A percentile compares a stretch with the other conserved stretches of the same genome.
Conservation (phyloP, 2,797 vertebrate species). For the Epinephelus malabaricus region DNA sequence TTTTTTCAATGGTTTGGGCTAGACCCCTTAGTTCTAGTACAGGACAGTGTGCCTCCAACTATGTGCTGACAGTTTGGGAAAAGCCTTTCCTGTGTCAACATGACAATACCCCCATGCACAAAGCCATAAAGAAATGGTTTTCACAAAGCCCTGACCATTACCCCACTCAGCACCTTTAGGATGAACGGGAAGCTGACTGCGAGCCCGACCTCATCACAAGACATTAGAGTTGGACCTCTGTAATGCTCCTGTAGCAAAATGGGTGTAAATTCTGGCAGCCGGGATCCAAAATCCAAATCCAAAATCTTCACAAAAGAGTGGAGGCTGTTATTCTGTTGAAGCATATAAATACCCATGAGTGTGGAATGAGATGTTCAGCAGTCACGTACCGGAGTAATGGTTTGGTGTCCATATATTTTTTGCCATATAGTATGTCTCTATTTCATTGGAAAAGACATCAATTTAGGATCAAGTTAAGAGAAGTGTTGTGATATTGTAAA, state of each 20-base stretch:
- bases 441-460: not conserved
- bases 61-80: not conserved
- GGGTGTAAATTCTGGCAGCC: constrained; percentile 5
- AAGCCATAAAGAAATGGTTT: not conserved
- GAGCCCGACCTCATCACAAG: too few species aligned
- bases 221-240: too few species aligned
- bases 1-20: not conserved
- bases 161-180: too few species aligned
- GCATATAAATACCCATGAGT: not conserved
- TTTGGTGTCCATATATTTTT: not conserved
- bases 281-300: not conserved
- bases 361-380: not conserved
- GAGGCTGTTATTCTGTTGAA: not conserved
- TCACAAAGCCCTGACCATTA: too few species aligned
- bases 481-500: not conserved
- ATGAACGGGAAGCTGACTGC: too few species aligned
- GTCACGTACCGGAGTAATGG: not conserved
- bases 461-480: not conserved
- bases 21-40: not conserved
- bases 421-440: not conserved
- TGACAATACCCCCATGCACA: not conserved
- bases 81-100: not conserved
- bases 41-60: not conserved
- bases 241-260: too few species aligned
- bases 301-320: not conserved